Conservation (phyloP, 2,113 vertebrate species). For the Gallinago undulata region DNA sequence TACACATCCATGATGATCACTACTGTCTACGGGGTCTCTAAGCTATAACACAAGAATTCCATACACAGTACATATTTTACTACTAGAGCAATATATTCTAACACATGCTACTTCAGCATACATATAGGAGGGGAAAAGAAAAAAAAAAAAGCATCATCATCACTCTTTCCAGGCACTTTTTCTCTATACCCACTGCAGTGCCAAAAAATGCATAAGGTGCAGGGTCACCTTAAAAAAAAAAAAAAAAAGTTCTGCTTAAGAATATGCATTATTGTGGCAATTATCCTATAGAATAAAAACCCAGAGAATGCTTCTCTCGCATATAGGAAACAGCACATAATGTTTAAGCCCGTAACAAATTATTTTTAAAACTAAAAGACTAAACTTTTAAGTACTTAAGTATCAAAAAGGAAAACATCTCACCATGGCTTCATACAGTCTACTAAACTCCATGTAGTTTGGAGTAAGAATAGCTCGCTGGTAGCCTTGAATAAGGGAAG, state of each 20-base stretch:
- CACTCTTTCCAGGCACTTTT: neutral
- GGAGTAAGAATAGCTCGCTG: conserved; percentile 91
- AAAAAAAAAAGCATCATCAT: neutral
- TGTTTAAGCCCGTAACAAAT: neutral
- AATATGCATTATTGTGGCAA: neutral
- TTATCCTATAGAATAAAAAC: neutral
- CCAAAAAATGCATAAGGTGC: neutral
- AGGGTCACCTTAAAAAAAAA: neutral
- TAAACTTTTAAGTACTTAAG: neutral
- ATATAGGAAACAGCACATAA: neutral
- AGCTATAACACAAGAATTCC: conserved; percentile 77
- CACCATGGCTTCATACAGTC: conserved; percentile 92
- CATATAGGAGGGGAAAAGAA: neutral
- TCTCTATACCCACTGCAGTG: neutral
- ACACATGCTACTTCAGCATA: neutral
- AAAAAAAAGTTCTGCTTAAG: neutral
- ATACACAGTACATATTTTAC: conserved; percentile 24
- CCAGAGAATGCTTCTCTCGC: neutral
- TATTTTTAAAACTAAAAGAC: neutral
- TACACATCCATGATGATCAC: conserved; percentile 79
- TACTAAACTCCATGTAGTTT: conserved; percentile 91
- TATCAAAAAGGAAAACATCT: conserved; percentile 43
- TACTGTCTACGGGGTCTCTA: conserved; percentile 80
- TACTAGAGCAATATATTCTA: neutral
- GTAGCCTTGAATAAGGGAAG: conserved; percentile 90